Conservation (phyloP, 2,113 vertebrate genomes). For the Rhipidura dahli region DNA sequence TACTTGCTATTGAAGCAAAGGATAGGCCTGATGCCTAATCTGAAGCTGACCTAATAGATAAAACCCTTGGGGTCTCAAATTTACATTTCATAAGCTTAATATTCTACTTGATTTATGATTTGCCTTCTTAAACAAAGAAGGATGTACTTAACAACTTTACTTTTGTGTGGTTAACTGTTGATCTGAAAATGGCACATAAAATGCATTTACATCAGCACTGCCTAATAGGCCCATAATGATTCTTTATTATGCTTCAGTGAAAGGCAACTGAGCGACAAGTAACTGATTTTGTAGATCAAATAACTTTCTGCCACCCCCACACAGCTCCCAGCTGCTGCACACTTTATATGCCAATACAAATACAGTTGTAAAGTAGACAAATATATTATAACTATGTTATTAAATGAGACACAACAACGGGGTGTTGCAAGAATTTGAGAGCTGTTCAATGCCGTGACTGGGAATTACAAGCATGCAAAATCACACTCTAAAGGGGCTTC, state of each 20-base stretch:
- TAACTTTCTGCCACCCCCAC: constrained; percentile 50
- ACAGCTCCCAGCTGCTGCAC: constrained; percentile 26
- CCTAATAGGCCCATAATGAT: constrained; percentile 67
- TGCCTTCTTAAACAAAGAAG: constrained; percentile 43
- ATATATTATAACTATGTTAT: constrained; percentile 47
- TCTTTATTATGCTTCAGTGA: constrained; percentile 65
- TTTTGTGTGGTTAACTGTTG: constrained; percentile 66
- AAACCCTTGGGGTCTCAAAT: constrained; percentile 16
- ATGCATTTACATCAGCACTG: constrained; percentile 59
- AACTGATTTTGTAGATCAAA: constrained; percentile 62
- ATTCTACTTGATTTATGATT: constrained; percentile 54
- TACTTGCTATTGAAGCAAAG: neutral
- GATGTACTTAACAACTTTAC: constrained; percentile 62
- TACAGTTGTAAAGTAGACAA: constrained; percentile 50
- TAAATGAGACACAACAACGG: constrained; percentile 11
- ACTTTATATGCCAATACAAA: constrained; percentile 54
- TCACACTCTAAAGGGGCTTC: neutral
- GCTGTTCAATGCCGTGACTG: neutral
- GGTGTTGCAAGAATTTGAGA: neutral
- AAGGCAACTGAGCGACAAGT: constrained; percentile 62
- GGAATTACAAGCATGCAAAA: neutral
- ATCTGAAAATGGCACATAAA: constrained; percentile 63
- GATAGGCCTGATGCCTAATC: neutral
- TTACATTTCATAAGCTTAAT: constrained; percentile 57
- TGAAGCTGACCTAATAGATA: constrained; percentile 19